Evolutionary conservation across 2,113 vertebrate genomes (phyloP).

Genomic region (Pleuronectes platessa): DNA sequence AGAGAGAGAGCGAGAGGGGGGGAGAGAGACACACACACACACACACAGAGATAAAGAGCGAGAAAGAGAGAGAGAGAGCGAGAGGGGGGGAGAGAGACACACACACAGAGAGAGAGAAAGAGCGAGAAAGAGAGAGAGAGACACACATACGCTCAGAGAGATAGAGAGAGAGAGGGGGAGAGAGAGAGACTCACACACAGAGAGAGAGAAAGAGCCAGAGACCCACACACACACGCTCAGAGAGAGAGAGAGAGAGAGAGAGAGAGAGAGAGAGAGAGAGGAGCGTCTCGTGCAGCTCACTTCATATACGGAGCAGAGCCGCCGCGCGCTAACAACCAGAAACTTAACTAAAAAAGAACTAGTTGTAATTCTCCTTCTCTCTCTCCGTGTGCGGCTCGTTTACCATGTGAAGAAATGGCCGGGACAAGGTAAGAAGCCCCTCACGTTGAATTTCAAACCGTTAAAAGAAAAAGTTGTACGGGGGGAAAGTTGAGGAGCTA

Average conservation of each 20-base stretch:
- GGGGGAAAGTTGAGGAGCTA: conserved; percentile 34
- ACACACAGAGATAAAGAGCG: too few species aligned
- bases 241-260: not conserved
- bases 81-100: too few species aligned
- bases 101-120: not conserved
- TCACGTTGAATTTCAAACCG: not conserved
- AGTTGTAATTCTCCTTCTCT: not conserved
- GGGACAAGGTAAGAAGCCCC: conserved; percentile 71
- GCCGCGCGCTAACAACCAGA: not conserved
- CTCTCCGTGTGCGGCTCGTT: conserved; percentile 10
- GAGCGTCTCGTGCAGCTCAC: not conserved
- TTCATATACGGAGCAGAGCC: not conserved
- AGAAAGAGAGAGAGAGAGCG: not conserved
- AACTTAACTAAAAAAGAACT: not conserved
- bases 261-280: too few species aligned
- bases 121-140: not conserved
- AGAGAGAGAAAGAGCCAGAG: too few species aligned
- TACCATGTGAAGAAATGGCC: conserved; percentile 83
- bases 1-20: too few species aligned
- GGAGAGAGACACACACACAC: too few species aligned
- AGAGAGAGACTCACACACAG: too few species aligned
- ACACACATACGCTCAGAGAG: too few species aligned
- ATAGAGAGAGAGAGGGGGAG: not conserved
- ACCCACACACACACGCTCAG: too few species aligned
- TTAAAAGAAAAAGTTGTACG: not conserved